Conservation (phyloP, 2,797 vertebrate species). For the Spinus pinus region DNA sequence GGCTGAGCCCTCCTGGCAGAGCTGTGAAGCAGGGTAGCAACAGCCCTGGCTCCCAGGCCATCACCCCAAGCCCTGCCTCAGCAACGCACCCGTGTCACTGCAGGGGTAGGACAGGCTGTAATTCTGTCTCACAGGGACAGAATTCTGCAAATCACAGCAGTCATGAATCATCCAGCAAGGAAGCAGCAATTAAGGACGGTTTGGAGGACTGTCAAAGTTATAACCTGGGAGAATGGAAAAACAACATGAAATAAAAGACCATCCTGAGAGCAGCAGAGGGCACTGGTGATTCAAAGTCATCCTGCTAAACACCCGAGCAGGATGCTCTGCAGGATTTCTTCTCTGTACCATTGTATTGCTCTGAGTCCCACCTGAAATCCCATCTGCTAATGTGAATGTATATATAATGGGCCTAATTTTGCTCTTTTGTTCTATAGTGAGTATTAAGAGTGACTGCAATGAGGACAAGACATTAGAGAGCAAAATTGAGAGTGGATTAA, state of each 20-base stretch:
- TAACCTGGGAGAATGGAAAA: neutral
- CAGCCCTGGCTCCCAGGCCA: neutral
- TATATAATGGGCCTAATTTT: neutral
- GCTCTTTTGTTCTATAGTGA: neutral
- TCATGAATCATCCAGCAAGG: neutral
- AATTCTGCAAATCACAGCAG: neutral
- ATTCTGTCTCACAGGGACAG: neutral
- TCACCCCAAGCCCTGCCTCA: neutral
- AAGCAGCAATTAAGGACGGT: neutral
- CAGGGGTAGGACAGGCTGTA: neutral
- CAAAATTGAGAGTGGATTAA: neutral
- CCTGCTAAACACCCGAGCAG: neutral
- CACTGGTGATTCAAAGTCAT: conserved; percentile 43
- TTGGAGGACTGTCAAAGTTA: neutral
- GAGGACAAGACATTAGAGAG: neutral
- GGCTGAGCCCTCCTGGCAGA: neutral
- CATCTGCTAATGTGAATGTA: neutral
- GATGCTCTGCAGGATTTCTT: neutral
- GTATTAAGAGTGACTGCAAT: neutral
- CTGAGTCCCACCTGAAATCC: neutral
- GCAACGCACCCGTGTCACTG: accelerated
- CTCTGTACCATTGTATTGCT: neutral
- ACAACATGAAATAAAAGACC: neutral
- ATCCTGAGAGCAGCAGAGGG: conserved; percentile 8
- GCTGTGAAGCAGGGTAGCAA: accelerated